Conservation (phyloP, 2,888 invertebrate genomes). For the Frankliniella fusca region DNA sequence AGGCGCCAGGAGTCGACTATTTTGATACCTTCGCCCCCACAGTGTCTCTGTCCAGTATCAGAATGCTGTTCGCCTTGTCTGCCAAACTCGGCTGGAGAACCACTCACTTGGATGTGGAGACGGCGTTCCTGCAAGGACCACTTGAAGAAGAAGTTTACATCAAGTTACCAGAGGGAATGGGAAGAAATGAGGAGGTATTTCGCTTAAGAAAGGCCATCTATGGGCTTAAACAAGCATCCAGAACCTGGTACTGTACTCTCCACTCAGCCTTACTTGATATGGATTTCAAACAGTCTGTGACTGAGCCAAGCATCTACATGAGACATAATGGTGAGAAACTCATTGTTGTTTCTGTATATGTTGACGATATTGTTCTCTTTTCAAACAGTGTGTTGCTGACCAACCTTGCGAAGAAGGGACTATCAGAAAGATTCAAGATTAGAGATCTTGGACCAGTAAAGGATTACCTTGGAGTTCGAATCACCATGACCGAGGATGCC, state of each 20-base stretch:
- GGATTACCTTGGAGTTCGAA: background rate
- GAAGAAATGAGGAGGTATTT: slow-evolving; percentile 35
- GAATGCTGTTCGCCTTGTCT: slow-evolving; percentile 31
- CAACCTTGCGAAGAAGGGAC: background rate
- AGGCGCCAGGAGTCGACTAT: slow-evolving; percentile 32
- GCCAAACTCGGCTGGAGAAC: background rate
- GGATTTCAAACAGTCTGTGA: background rate
- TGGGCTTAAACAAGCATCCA: background rate
- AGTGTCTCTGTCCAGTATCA: background rate
- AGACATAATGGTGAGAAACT: background rate
- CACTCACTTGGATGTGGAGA: slow-evolving; percentile 32
- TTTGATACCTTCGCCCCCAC: background rate
- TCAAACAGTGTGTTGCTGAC: background rate
- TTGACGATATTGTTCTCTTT: background rate
- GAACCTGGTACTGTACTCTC: background rate
- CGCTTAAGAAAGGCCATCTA: slow-evolving; percentile 22
- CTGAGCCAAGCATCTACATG: background rate
- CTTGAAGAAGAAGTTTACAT: background rate
- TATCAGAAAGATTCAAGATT: background rate
- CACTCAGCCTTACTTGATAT: background rate
- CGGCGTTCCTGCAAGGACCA: slow-evolving; percentile 29
- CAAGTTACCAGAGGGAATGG: slow-evolving; percentile 38
- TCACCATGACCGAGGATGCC: background rate
- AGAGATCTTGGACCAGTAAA: background rate
- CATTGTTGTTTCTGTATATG: background rate